Conservation (phyloP, 2,113 vertebrate species). For the Zapus hudsonius region DNA sequence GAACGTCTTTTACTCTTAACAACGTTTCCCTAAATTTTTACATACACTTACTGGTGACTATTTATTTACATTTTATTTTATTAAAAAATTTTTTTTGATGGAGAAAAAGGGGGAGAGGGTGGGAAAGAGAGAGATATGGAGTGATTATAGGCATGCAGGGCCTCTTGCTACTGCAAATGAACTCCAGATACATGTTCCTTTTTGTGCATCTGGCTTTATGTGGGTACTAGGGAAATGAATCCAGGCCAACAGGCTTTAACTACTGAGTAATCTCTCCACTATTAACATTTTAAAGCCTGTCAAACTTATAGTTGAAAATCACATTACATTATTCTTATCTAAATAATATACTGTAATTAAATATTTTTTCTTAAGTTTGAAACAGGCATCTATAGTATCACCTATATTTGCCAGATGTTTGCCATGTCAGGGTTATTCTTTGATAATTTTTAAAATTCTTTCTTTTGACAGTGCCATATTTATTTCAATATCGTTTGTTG, state of each 20-base stretch:
- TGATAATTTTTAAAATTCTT: not conserved
- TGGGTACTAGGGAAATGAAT: too few species aligned
- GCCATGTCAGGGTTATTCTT: conserved; percentile 7
- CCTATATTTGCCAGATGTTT: conserved; percentile 12
- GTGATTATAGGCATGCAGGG: too few species aligned
- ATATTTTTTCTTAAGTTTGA: conserved; percentile 36
- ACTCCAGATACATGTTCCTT: too few species aligned
- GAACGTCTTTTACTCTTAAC: not conserved
- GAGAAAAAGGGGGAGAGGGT: too few species aligned
- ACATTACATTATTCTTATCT: conserved; percentile 36
- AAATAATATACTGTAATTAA: not conserved
- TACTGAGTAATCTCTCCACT: not conserved
- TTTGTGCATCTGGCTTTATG: too few species aligned
- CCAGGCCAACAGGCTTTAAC: too few species aligned
- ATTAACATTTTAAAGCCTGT: not conserved
- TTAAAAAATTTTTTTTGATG: too few species aligned
- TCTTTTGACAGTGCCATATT: not conserved
- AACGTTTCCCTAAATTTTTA: not conserved
- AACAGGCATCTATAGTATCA: not conserved
- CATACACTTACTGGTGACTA: not conserved
- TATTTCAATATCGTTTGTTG: conserved; percentile 13
- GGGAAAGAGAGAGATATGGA: too few species aligned
- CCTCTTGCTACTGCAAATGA: too few species aligned
- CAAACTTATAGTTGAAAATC: not conserved
- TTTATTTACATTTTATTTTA: too few species aligned